Evolutionary conservation across 2,888 invertebrate species (phyloP).

Genomic region (Imbricaverruca yamaguchii): DNA sequence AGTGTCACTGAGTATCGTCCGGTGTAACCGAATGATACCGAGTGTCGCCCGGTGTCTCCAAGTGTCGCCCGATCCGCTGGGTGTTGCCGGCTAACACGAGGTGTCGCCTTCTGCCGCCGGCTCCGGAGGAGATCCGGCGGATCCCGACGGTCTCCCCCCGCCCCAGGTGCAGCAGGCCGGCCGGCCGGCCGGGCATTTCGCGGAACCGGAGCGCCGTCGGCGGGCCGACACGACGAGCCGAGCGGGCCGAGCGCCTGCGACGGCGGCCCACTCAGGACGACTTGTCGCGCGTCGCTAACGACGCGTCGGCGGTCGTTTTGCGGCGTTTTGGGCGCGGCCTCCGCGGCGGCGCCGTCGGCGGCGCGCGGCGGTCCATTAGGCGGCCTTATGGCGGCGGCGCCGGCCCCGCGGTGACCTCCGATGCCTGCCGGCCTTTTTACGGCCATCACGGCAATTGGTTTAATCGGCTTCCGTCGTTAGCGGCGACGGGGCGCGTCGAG

Average conservation of each 20-base stretch:
- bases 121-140: no score
- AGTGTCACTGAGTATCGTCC: no score
- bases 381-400: neutral
- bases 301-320: neutral
- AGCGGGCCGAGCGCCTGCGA: no score
- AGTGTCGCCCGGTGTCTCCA: neutral
- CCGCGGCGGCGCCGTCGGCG: neutral
- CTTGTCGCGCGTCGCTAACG: slow-evolving; percentile 1
- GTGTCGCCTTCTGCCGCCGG: no score
- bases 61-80: no score
- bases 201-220: no score
- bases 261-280: slow-evolving; percentile 5
- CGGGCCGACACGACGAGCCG: no score
- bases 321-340: neutral
- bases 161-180: no score
- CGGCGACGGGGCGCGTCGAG: neutral
- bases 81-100: no score
- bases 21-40: no score
- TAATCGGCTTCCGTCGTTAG: slow-evolving; percentile 2
- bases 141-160: no score
- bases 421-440: neutral
- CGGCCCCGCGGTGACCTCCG: neutral
- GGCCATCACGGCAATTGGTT: slow-evolving; percentile 2
- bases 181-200: no score
- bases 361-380: neutral